Percentiles rank a stretch among this genome's conserved stretches.
phyloP scores from a whole-genome alignment of 2,888 invertebrate genomes.

The Chironomus riparius region DNA sequence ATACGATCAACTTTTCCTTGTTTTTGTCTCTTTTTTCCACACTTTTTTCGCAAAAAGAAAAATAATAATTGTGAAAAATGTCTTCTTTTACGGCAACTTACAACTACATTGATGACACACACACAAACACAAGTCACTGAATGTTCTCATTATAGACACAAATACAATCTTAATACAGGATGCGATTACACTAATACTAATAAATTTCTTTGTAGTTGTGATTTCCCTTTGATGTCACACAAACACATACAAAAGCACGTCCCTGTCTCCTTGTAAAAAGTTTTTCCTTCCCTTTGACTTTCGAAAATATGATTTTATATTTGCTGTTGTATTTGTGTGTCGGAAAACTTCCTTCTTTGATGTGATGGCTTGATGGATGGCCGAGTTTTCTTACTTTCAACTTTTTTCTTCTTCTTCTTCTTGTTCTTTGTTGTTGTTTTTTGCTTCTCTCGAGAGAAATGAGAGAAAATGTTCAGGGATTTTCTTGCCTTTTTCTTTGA shows the following conservation, averaged over 20 bases:
- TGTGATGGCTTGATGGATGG: conserved; percentile 3
- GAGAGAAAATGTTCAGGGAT: too few relatives aligned
- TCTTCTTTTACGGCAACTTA: not conserved
- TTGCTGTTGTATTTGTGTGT: not conserved
- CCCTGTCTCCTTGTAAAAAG: not conserved
- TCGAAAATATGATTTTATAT: not conserved
- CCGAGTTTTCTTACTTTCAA: not conserved
- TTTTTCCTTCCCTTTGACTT: not conserved
- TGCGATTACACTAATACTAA: too few relatives aligned
- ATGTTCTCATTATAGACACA: too few relatives aligned
- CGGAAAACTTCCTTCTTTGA: conserved; percentile 2
- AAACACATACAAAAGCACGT: not conserved
- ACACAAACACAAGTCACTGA: not conserved
- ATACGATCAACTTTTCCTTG: not conserved
- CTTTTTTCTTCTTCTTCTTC: not conserved
- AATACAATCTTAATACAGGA: too few relatives aligned
- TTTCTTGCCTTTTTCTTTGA: not conserved
- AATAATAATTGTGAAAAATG: not conserved
- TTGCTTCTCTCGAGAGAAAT: not conserved
- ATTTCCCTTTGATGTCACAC: not conserved
- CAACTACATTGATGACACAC: not conserved
- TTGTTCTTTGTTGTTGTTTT: not conserved
- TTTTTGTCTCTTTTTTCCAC: not conserved
- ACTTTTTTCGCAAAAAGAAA: not conserved
- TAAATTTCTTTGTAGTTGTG: not conserved